Conservation (phyloP, 2,797 vertebrate genomes). For the Enteromius thamalakanensis region DNA sequence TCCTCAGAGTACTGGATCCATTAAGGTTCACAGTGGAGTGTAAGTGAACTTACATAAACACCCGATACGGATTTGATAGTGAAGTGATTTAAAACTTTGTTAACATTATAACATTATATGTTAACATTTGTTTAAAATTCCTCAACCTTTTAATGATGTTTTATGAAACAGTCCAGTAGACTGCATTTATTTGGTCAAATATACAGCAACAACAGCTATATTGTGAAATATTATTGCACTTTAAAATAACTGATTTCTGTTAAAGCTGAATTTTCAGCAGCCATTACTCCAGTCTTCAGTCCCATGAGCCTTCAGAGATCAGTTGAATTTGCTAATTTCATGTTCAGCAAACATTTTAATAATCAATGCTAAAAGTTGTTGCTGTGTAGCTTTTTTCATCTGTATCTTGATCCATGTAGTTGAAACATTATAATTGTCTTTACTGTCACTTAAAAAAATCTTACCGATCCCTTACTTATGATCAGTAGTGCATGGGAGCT, state of each 20-base stretch:
- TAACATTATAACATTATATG: conserved; percentile 4
- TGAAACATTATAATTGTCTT: neutral
- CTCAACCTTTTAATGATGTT: neutral
- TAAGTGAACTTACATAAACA: conserved; percentile 75
- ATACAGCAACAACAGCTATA: too few species aligned
- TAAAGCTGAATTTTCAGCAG: too few species aligned
- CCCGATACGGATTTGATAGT: neutral
- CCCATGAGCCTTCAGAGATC: neutral
- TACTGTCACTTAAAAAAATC: conserved; percentile 3
- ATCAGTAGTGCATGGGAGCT: neutral
- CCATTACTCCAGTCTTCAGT: neutral
- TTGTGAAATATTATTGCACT: too few species aligned
- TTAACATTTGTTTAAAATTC: neutral
- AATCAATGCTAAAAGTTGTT: neutral
- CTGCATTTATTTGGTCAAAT: too few species aligned
- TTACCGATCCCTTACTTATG: neutral
- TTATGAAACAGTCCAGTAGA: neutral
- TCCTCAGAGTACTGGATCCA: conserved; percentile 87
- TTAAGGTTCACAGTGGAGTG: conserved; percentile 93
- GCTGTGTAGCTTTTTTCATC: neutral
- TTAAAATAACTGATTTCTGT: too few species aligned
- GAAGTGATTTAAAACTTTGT: neutral
- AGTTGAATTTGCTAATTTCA: neutral
- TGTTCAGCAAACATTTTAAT: neutral
- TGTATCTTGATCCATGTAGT: neutral